Conservation (phyloP, 2,113 vertebrate genomes). For the Phainopepla nitens region DNA sequence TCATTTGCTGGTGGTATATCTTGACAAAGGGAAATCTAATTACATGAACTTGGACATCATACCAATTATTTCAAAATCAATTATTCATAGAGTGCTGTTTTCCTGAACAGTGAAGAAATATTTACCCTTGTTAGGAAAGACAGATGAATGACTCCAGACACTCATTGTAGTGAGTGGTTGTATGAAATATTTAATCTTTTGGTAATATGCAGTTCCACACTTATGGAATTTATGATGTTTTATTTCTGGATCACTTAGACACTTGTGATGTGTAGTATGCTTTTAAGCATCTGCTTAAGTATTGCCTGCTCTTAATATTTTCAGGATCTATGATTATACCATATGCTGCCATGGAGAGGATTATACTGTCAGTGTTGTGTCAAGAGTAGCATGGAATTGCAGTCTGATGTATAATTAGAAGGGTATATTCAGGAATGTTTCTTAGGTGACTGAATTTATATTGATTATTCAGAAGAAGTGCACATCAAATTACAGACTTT, state of each 20-base stretch:
- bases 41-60: neutral
- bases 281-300: conserved; percentile 2
- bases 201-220: neutral
- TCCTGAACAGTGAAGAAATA: neutral
- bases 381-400: neutral
- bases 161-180: neutral
- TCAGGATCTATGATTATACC: neutral
- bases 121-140: neutral
- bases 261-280: neutral
- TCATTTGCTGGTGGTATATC: neutral
- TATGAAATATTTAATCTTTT: neutral
- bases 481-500: neutral
- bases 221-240: neutral
- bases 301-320: neutral
- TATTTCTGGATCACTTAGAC: neutral
- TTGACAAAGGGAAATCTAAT: neutral
- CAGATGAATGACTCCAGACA: neutral
- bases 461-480: neutral
- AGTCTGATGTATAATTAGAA: conserved; percentile 9
- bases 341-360: neutral
- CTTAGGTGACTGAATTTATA: neutral
- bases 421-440: neutral
- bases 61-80: neutral
- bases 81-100: neutral
- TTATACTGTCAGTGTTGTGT: conserved; percentile 14